A percentile compares a stretch with the other conserved stretches of the same genome.
Evolutionary conservation across 2,797 vertebrate species (phyloP).

Genomic region (Aeoliscus strigatus): DNA sequence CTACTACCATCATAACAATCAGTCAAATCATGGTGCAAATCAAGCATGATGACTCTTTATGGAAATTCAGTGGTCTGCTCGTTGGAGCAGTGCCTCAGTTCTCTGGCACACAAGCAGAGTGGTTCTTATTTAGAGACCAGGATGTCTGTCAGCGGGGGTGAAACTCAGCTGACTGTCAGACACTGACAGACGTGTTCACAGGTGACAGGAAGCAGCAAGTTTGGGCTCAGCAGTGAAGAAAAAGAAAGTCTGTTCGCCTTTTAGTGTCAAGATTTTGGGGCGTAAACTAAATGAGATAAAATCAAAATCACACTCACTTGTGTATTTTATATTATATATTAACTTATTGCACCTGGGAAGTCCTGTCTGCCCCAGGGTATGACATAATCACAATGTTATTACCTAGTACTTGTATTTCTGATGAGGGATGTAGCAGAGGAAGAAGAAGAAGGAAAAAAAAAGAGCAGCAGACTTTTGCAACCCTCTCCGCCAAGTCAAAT

Average conservation of each 20-base stretch:
- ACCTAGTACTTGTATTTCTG: conserved; percentile 8
- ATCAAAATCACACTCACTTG: too few species aligned
- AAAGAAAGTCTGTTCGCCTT: too few species aligned
- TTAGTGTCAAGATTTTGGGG: too few species aligned
- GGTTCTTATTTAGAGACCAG: conserved; percentile 32
- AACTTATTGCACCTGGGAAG: conserved; percentile 12
- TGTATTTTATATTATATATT: too few species aligned
- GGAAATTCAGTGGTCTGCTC: conserved; percentile 38
- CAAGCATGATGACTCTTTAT: conserved; percentile 20
- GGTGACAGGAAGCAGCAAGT: conserved; percentile 24
- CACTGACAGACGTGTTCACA: conserved; percentile 15
- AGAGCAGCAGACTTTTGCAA: conserved; percentile 7
- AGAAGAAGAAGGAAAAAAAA: conserved; percentile 14
- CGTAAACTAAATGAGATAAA: too few species aligned
- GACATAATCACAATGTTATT: conserved; percentile 31
- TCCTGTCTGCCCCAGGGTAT: conserved; percentile 14
- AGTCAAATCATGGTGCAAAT: conserved; percentile 22
- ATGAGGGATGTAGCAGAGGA: neutral
- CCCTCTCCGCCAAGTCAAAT: conserved; percentile 15
- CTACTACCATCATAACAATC: conserved; percentile 44
- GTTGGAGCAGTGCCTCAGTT: conserved; percentile 35
- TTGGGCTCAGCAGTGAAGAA: conserved; percentile 3
- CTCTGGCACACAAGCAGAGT: conserved; percentile 30
- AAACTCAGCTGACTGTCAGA: conserved; percentile 15
- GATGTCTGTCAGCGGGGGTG: conserved; percentile 25